A percentile compares a stretch with the other conserved stretches of the same genome.
Evolutionary conservation across 2,888 invertebrate species (phyloP).

Genomic region (Acrobasis consociella): DNA sequence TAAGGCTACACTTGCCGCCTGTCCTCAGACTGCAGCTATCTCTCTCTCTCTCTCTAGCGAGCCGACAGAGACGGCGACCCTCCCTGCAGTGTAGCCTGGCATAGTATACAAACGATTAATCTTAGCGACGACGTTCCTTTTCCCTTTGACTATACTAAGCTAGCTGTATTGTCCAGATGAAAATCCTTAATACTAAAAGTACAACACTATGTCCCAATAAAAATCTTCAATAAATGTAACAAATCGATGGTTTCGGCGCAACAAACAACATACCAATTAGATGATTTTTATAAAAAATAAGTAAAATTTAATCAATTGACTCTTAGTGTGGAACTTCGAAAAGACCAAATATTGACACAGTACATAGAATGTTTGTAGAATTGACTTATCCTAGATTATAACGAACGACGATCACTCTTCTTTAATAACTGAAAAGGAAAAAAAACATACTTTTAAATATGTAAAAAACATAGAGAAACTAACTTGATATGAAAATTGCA

Average conservation of each 20-base stretch:
- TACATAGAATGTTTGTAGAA: slow-evolving; percentile 10
- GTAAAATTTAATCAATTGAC: slow-evolving; percentile 18
- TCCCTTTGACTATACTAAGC: slow-evolving; percentile 8
- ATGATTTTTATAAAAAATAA: slow-evolving; percentile 8
- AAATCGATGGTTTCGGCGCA: slow-evolving; percentile 1
- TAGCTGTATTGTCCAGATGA: slow-evolving; percentile 24
- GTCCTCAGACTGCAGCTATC: background rate
- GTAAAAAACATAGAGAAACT: no score
- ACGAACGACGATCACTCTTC: background rate
- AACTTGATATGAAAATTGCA: no score
- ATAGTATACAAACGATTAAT: slow-evolving; percentile 10
- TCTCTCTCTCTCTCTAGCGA: background rate
- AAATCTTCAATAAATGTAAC: slow-evolving; percentile 5
- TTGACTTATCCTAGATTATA: slow-evolving; percentile 15
- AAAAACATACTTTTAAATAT: background rate
- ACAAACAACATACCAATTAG: slow-evolving; percentile 1
- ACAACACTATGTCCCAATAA: slow-evolving; percentile 5
- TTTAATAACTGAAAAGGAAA: slow-evolving; percentile 6
- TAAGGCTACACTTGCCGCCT: slow-evolving; percentile 1
- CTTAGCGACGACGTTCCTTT: background rate
- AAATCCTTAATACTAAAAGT: slow-evolving; percentile 15
- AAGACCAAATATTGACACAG: slow-evolving; percentile 17
- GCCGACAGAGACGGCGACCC: background rate
- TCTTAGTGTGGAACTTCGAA: slow-evolving; percentile 17
- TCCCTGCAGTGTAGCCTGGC: background rate